Conservation (phyloP, 2,888 invertebrate genomes). For the Eilema caniola region DNA sequence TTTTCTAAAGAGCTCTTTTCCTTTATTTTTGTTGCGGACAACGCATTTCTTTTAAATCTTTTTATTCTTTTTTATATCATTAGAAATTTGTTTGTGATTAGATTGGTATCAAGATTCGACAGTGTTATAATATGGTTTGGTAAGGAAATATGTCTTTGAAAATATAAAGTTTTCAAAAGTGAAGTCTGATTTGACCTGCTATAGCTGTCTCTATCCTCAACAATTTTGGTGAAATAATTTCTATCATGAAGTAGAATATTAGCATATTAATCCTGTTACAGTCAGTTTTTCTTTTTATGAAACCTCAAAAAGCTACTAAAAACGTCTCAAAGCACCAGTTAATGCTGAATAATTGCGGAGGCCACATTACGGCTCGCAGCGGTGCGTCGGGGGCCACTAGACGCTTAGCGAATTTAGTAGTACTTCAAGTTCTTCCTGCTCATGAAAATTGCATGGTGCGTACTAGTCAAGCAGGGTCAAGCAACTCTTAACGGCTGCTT, state of each 20-base stretch:
- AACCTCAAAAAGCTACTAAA: constrained; percentile 4
- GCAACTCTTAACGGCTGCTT: neutral
- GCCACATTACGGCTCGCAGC: neutral
- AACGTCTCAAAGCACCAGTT: neutral
- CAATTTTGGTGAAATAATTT: neutral
- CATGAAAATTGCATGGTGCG: neutral
- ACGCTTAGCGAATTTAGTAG: neutral
- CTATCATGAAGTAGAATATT: constrained; percentile 4
- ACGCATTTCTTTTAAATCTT: too few species aligned
- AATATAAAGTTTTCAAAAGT: too few species aligned
- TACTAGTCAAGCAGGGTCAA: neutral
- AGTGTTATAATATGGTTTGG: too few species aligned
- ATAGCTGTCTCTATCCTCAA: too few species aligned
- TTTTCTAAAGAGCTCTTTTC: neutral
- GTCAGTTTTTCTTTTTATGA: neutral
- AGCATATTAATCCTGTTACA: neutral
- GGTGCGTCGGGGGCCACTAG: neutral
- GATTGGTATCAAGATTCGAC: too few species aligned
- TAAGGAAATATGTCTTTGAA: too few species aligned
- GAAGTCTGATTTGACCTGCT: too few species aligned
- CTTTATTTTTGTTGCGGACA: too few species aligned
- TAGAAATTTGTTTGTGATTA: too few species aligned
- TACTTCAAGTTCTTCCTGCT: neutral
- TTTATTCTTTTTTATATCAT: too few species aligned
- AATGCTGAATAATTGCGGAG: neutral